A percentile compares a stretch with the other conserved stretches of the same genome.
These are phyloP conservation scores for Apamea monoglypha DNA, from an alignment of 2,888 invertebrate genomes.

Conservation along the genomic window DNA sequence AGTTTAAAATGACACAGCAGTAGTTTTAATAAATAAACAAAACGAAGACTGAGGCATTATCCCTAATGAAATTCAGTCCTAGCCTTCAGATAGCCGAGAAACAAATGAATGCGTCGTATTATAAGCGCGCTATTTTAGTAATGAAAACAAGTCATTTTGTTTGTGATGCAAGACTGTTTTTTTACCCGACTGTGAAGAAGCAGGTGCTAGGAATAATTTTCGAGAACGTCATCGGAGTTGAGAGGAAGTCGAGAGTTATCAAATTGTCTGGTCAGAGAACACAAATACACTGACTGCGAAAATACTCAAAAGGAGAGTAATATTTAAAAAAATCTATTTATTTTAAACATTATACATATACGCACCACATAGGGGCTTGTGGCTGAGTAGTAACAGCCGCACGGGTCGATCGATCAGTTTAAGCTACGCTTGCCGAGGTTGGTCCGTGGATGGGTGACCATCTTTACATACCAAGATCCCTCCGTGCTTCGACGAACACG, in stretches of 20 bases:
- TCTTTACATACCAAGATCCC: too few species aligned
- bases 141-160: background rate
- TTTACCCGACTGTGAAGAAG: background rate
- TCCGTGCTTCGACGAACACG: too few species aligned
- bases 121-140: slow-evolving; percentile 4
- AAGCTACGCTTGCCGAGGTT: too few species aligned
- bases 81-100: background rate
- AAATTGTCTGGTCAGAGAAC: too few species aligned
- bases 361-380: background rate
- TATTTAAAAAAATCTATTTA: background rate
- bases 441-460: too few species aligned
- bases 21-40: background rate
- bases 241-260: background rate
- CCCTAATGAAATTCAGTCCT: slow-evolving; percentile 7
- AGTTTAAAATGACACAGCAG: background rate
- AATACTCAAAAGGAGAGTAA: background rate
- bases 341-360: background rate
- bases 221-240: background rate
- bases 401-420: too few species aligned
- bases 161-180: background rate
- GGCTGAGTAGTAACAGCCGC: too few species aligned
- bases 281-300: background rate
- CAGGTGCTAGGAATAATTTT: background rate
- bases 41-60: background rate
- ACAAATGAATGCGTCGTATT: slow-evolving; percentile 22